These are phyloP conservation scores for Hermetia illucens DNA, from an alignment of 1,140 invertebrate genomes.

Conservation along the genomic window DNA sequence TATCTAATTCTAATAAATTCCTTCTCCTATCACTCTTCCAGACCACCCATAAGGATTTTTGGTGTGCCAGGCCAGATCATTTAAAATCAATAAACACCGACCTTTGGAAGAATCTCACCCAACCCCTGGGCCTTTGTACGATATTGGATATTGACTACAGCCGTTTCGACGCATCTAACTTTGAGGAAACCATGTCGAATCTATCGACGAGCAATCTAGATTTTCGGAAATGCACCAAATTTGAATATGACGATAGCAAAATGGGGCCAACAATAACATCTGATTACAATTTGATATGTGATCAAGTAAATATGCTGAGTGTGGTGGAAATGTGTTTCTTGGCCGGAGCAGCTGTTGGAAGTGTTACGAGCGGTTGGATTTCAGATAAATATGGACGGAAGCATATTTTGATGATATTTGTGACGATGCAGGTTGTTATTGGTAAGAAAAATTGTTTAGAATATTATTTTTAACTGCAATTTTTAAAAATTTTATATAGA, in stretches of 20 bases:
- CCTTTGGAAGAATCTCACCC: conserved; percentile 44
- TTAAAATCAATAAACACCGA: conserved; percentile 31
- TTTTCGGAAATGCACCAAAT: conserved; percentile 38
- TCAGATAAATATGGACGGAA: conserved; percentile 60
- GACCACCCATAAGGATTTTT: conserved; percentile 39
- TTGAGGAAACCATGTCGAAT: not conserved
- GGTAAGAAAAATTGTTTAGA: conserved; percentile 11
- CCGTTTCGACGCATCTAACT: no score
- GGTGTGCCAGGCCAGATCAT: conserved; percentile 41
- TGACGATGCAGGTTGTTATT: conserved; percentile 18
- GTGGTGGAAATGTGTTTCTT: conserved; percentile 52
- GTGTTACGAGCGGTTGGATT: conserved; percentile 50
- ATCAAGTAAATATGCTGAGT: conserved; percentile 37
- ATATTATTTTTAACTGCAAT: not conserved
- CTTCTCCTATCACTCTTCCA: conserved; percentile 25
- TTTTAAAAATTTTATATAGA: no score
- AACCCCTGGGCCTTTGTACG: conserved; percentile 33
- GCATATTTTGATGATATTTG: conserved; percentile 45
- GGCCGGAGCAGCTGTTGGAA: conserved; percentile 53
- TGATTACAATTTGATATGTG: conserved; percentile 49
- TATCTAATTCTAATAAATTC: not conserved
- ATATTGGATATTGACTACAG: conserved; percentile 27
- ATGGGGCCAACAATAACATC: conserved; percentile 40
- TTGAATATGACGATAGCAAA: conserved; percentile 46
- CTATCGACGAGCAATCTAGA: conserved; percentile 1